Percentiles rank a stretch among this genome's conserved stretches.
phyloP scores from a whole-genome alignment of 2,113 vertebrate genomes.

The Mus spicilegus region DNA sequence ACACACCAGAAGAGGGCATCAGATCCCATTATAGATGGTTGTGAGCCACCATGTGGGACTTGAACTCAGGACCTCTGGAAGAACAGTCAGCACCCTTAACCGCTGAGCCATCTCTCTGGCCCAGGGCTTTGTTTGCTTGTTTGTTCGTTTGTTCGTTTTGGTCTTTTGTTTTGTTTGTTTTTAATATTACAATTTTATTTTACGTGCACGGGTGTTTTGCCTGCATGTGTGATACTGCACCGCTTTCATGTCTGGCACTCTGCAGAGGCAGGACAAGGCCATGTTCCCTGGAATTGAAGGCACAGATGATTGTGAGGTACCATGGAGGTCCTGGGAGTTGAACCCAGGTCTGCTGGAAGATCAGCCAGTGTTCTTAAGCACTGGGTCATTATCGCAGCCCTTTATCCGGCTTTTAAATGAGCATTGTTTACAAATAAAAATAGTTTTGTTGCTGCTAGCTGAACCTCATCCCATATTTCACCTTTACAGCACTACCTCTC shows the following conservation, averaged over 20 bases:
- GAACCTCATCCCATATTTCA: not conserved
- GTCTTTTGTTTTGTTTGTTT: not conserved
- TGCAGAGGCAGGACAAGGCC: not conserved
- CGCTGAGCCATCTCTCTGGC: too few relatives aligned
- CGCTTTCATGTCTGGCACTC: not conserved
- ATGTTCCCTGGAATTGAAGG: not conserved
- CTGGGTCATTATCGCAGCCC: not conserved
- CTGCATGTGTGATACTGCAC: not conserved
- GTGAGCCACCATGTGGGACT: too few relatives aligned
- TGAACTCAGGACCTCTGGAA: too few relatives aligned
- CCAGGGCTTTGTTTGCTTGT: too few relatives aligned
- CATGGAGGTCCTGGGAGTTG: not conserved
- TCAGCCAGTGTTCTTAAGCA: not conserved
- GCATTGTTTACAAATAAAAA: not conserved
- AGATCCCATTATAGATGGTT: too few relatives aligned
- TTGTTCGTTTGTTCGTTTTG: too few relatives aligned
- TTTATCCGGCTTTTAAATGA: constrained; percentile 27
- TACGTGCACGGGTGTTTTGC: not conserved
- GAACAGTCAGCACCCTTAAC: too few relatives aligned
- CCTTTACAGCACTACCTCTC: not conserved
- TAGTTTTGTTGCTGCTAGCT: constrained; percentile 23
- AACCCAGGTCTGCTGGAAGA: not conserved
- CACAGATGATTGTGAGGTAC: not conserved
- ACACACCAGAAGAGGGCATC: too few relatives aligned
- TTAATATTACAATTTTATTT: not conserved